Evolutionary conservation across 2,888 invertebrate species (phyloP).

Genomic region (Hipparchia semele): DNA sequence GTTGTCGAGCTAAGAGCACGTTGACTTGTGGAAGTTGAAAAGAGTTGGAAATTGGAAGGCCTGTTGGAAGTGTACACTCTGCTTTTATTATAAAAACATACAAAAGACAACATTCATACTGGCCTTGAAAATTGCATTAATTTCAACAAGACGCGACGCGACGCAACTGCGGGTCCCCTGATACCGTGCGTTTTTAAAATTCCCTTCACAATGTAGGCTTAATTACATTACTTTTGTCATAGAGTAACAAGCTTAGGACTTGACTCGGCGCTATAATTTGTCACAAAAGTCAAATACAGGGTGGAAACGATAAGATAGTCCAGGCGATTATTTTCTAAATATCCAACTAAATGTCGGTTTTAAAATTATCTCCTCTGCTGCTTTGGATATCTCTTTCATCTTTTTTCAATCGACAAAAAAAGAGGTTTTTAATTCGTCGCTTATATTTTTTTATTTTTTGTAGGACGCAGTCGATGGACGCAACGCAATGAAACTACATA

Average conservation of each 20-base stretch:
- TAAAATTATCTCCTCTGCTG: too few species aligned
- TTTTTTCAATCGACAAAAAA: too few species aligned
- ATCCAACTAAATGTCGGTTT: too few species aligned
- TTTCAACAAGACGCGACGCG: constrained; percentile 26
- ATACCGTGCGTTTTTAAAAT: constrained; percentile 38
- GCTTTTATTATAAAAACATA: neutral
- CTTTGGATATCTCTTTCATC: too few species aligned
- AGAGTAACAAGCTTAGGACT: neutral
- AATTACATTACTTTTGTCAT: constrained; percentile 38
- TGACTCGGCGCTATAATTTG: neutral
- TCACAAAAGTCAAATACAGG: neutral
- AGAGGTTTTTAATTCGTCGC: too few species aligned
- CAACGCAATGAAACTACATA: too few species aligned
- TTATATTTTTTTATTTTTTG: too few species aligned
- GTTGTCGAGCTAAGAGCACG: neutral
- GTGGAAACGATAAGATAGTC: too few species aligned
- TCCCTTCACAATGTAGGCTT: constrained; percentile 33
- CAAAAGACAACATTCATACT: constrained; percentile 31
- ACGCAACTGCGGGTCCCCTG: constrained; percentile 21
- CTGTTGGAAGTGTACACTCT: neutral
- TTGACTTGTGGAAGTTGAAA: neutral
- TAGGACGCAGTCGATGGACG: too few species aligned
- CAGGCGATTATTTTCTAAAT: too few species aligned
- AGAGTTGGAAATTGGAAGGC: neutral
- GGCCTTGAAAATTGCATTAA: constrained; percentile 45